Evolutionary conservation across 2,113 vertebrate genomes (phyloP), one percentile per base, ranked within the genome.

Genomic region (Malurus alboscapulatus): DNA sequence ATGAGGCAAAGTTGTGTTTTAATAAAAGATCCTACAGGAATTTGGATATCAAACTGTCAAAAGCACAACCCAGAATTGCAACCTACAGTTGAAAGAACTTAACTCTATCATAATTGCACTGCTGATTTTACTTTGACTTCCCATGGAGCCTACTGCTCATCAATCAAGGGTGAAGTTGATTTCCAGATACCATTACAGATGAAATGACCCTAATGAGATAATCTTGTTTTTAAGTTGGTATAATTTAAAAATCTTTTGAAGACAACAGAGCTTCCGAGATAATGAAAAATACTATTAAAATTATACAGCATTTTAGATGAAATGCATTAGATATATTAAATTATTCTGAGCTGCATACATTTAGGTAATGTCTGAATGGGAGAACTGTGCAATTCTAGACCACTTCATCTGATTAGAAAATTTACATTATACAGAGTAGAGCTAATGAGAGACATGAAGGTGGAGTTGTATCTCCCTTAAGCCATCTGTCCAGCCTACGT

Each of bases 371-470:
- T 87, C 65, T 93, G 77, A 87, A 87, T 74, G 18, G 57, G 32
- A 81, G 27, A 6, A 55, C 51, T 81, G 15, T 65, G 75, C 32
- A 71, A 75, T 75, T 75, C 53, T 92, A 40, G 21, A 91, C 57
- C 45, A 91, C 74, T 94, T 94, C 12, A 84, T 84, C 61, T 84
- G 57, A 92, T 95, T 82, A 94, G 36, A 66, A 91, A 74, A 89
- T 91, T 87, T 89, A 45, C n/a, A 67, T 84, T 92, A 45, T 59
- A 92, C 12, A 32, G 38, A 50, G 21, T 45, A 72, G 13, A 92
- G 10, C 40, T 92, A 78, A 89, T 87, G 26, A 82, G 44, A 91
- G 66, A 72, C 0, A 5, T 78, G 57, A 91, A 87, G 55, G 27
- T 68, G 45, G 24, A 71, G 21, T 75, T 91, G 9, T 74, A 65